Conservation (phyloP, 1,140 invertebrate species). For the Solenopsis invicta region DNA sequence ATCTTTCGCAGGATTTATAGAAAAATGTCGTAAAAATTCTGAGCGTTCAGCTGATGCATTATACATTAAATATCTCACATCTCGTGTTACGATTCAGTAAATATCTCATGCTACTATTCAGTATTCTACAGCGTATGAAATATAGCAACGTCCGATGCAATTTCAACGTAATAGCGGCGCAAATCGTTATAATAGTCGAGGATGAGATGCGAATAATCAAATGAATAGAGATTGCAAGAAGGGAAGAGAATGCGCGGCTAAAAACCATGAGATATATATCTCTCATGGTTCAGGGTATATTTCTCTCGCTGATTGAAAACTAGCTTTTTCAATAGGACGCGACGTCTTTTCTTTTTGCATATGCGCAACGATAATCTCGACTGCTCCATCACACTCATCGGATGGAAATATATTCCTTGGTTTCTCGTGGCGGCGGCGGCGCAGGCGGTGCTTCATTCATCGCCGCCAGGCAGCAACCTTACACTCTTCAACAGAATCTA, state of each 20-base stretch:
- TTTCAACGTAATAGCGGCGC: constrained; percentile 28
- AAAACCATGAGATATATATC: neutral
- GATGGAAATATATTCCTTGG: constrained; percentile 59
- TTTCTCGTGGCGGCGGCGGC: constrained; percentile 27
- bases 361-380: constrained; percentile 39
- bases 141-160: constrained; percentile 1
- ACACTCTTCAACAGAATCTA: constrained; percentile 65
- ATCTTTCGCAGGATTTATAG: constrained; percentile 1
- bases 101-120: neutral
- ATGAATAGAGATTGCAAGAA: constrained; percentile 38
- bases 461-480: constrained; percentile 22
- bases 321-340: neutral
- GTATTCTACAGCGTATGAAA: neutral
- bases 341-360: constrained; percentile 9
- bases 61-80: constrained; percentile 31
- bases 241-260: neutral
- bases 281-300: neutral
- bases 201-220: constrained; percentile 19
- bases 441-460: constrained; percentile 67
- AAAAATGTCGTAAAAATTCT: constrained; percentile 34
- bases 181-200: constrained; percentile 6
- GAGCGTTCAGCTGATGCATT: constrained; percentile 1
- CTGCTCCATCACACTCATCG: neutral
- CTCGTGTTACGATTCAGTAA: constrained; percentile 10
- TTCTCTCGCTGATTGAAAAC: constrained; percentile 43